Evolutionary conservation across 2,113 vertebrate genomes (phyloP).

Genomic region (Amia ocellicauda): DNA sequence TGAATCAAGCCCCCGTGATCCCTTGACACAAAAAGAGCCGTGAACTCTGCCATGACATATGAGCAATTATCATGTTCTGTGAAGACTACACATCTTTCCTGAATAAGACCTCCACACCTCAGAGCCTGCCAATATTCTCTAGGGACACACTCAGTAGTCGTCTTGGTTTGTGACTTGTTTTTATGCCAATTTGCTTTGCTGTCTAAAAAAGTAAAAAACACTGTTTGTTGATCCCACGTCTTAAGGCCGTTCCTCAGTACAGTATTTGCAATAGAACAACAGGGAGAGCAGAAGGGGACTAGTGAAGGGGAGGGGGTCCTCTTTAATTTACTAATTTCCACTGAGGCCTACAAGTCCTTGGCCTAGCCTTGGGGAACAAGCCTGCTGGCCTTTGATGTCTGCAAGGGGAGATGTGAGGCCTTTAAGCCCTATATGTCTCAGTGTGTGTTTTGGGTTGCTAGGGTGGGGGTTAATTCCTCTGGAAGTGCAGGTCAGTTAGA

Average conservation of each 20-base stretch:
- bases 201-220: neutral
- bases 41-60: neutral
- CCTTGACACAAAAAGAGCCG: neutral
- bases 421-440: slow-evolving; percentile 53
- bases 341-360: slow-evolving; percentile 13
- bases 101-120: neutral
- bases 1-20: neutral
- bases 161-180: slow-evolving; percentile 8
- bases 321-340: slow-evolving; percentile 25
- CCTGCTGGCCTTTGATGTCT: slow-evolving; percentile 49
- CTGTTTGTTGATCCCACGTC: slow-evolving; percentile 2
- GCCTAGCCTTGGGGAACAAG: slow-evolving; percentile 2
- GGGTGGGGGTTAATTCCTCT: slow-evolving; percentile 49
- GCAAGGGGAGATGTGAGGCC: slow-evolving; percentile 35
- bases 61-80: slow-evolving; percentile 4
- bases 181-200: slow-evolving; percentile 15
- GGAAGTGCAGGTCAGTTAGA: slow-evolving; percentile 36
- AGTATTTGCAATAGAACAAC: slow-evolving; percentile 2
- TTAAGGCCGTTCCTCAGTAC: neutral
- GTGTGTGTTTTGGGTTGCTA: slow-evolving; percentile 49
- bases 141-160: neutral
- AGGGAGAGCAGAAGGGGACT: neutral
- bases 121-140: neutral
- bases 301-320: slow-evolving; percentile 1
- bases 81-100: neutral